Percentiles rank a stretch among this genome's conserved stretches.
Evolutionary conservation across 2,113 vertebrate species (phyloP).

Genomic region (Daboia siamensis): DNA sequence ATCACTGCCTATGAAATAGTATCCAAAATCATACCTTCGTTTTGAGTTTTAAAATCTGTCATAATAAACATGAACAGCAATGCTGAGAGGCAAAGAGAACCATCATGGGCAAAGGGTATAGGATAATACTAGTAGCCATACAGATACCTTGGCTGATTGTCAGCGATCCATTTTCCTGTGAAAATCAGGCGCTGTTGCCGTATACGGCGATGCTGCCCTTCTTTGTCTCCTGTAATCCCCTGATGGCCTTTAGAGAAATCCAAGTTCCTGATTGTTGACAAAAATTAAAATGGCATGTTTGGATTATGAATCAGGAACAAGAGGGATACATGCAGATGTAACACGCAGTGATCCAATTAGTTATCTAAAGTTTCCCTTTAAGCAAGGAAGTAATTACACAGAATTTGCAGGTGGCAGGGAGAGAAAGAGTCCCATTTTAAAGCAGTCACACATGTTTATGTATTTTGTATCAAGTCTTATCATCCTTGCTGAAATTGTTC

Average conservation of each 20-base stretch:
- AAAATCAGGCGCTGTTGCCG: slow-evolving; percentile 87
- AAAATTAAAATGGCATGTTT: slow-evolving; percentile 25
- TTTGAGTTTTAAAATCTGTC: background rate
- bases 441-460: background rate
- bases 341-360: background rate
- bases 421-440: background rate
- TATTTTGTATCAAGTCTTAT: background rate
- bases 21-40: background rate
- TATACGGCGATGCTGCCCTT: slow-evolving; percentile 80
- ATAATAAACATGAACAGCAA: background rate
- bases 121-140: background rate
- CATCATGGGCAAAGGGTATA: background rate
- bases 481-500: background rate
- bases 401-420: background rate
- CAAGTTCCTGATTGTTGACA: slow-evolving; percentile 78
- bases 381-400: background rate
- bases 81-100: background rate
- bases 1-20: background rate
- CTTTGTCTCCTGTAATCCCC: slow-evolving; percentile 86
- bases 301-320: background rate
- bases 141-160: slow-evolving; percentile 86
- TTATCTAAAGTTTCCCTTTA: background rate
- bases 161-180: slow-evolving; percentile 92
- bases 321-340: slow-evolving; percentile 9
- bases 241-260: slow-evolving; percentile 99